These are phyloP conservation scores for Sebastes vulpes DNA, from an alignment of 2,797 vertebrate genomes.

Conservation along the genomic window DNA sequence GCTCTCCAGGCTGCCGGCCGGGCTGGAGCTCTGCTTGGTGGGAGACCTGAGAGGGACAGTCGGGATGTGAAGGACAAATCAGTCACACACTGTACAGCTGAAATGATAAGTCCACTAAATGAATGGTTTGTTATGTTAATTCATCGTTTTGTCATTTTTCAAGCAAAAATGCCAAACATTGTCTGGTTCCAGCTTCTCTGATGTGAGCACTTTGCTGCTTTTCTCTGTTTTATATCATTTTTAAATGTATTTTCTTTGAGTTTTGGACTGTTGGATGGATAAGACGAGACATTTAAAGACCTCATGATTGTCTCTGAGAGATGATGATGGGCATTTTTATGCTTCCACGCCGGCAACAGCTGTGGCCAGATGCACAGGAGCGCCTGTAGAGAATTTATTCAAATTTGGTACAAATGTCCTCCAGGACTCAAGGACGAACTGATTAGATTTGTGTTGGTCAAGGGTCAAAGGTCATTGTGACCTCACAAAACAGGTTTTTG, in stretches of 20 bases:
- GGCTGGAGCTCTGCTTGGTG: constrained; percentile 80
- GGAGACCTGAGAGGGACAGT: constrained; percentile 78
- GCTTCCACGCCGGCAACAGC: background rate
- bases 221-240: background rate
- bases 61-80: background rate
- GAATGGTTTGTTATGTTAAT: background rate
- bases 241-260: background rate
- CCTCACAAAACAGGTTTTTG: background rate
- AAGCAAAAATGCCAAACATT: background rate
- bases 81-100: background rate
- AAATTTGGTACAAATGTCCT: background rate
- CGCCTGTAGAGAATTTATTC: background rate
- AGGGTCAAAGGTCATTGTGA: background rate
- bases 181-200: background rate
- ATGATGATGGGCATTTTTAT: background rate
- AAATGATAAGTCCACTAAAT: background rate
- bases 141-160: background rate
- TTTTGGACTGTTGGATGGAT: background rate
- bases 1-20: constrained; percentile 83
- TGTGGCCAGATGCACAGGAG: background rate
- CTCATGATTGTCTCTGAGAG: background rate
- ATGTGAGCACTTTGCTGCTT: background rate
- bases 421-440: background rate
- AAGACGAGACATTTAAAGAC: background rate
- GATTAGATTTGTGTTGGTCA: background rate